Conservation (phyloP, 2,797 vertebrate species). For the Pogonophryne albipinna region DNA sequence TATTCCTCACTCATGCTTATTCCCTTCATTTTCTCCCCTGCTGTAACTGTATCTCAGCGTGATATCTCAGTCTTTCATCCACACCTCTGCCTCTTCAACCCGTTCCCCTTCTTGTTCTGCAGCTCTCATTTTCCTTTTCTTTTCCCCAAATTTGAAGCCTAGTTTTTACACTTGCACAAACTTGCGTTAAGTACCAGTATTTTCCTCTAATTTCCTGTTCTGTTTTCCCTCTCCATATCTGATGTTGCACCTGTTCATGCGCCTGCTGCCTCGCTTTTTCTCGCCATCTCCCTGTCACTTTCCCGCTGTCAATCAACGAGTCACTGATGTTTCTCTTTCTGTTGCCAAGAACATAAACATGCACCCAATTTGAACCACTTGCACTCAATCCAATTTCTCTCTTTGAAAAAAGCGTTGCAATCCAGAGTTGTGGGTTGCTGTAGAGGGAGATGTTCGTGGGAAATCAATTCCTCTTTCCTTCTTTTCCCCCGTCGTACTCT, state of each 20-base stretch:
- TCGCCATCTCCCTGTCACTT: constrained; percentile 56
- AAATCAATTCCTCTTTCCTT: constrained; percentile 24
- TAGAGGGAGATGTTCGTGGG: constrained; percentile 27
- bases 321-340: constrained; percentile 35
- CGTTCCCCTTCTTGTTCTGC: constrained; percentile 3
- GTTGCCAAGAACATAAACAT: constrained; percentile 66
- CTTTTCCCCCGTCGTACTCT: constrained; percentile 24
- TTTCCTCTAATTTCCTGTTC: constrained; percentile 47
- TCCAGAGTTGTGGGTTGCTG: constrained; percentile 49
- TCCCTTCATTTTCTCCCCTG: constrained; percentile 28
- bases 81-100: constrained; percentile 27
- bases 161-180: constrained; percentile 43
- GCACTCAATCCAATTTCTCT: constrained; percentile 58
- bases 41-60: constrained; percentile 77
- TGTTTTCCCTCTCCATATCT: constrained; percentile 27
- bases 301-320: constrained; percentile 70
- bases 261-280: constrained; percentile 39
- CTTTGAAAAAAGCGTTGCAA: constrained; percentile 55
- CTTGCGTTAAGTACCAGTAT: constrained; percentile 31
- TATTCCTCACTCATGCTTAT: constrained; percentile 46
- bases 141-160: not conserved
- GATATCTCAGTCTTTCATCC: constrained; percentile 59
- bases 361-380: constrained; percentile 73
- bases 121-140: not conserved
- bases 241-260: constrained; percentile 64